A percentile compares a stretch with the other conserved stretches of the same genome.
Conservation (phyloP, 1,140 invertebrate species). For the Acromyrmex heyeri region DNA sequence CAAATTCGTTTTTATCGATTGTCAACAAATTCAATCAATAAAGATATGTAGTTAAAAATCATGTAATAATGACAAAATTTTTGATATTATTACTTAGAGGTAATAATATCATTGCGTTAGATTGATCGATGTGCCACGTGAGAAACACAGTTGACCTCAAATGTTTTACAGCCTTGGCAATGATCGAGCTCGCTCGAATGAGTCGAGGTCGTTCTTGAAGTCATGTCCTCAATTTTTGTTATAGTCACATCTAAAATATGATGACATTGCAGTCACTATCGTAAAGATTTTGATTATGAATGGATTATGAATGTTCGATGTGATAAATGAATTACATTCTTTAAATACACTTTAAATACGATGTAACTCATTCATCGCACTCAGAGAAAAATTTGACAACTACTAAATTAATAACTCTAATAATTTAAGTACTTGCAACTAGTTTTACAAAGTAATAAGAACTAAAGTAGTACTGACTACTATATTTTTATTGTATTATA, state of each 20-base stretch:
- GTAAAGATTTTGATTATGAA: background rate
- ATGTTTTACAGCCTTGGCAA: slow-evolving; percentile 54
- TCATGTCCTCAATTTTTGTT: background rate
- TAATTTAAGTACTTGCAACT: no score
- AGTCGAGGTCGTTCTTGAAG: background rate
- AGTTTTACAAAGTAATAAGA: no score
- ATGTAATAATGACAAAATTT: background rate
- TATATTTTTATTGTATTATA: no score
- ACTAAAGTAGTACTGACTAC: no score
- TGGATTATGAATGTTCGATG: background rate
- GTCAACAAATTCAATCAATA: background rate
- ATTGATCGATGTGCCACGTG: background rate
- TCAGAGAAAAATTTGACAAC: no score
- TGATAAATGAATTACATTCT: background rate
- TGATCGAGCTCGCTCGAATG: slow-evolving; percentile 8
- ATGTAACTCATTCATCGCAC: background rate
- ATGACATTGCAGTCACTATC: background rate
- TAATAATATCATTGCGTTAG: slow-evolving; percentile 18
- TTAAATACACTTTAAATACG: no score
- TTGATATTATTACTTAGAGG: no score
- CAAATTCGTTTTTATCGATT: background rate
- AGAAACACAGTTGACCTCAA: background rate
- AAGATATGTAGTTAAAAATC: background rate
- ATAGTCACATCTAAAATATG: background rate
- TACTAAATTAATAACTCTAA: no score